Evolutionary conservation across 2,888 invertebrate species (phyloP).

Genomic region (Beris chalybata): DNA sequence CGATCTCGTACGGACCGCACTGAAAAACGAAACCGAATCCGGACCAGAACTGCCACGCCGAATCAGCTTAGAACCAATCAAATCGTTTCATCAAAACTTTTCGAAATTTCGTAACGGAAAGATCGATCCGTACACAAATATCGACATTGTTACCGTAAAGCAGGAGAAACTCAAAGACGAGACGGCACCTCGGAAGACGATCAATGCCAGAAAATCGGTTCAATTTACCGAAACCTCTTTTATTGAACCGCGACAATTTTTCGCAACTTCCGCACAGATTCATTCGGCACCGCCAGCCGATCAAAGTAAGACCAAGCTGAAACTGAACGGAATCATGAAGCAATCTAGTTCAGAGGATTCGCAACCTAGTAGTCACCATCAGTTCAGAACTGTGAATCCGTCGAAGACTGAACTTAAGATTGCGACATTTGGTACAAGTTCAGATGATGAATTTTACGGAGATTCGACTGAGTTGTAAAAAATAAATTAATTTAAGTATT

Average conservation of each 20-base stretch:
- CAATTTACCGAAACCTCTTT: conserved; percentile 27
- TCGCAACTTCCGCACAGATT: conserved; percentile 17
- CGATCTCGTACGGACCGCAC: conserved; percentile 53
- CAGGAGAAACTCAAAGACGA: conserved; percentile 19
- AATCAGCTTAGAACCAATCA: conserved; percentile 44
- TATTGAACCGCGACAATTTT: conserved; percentile 31
- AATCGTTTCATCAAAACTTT: conserved; percentile 3
- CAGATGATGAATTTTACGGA: conserved; percentile 27
- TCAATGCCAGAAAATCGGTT: conserved; percentile 21
- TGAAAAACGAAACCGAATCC: conserved; percentile 17
- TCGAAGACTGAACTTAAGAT: conserved; percentile 10
- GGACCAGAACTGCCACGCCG: conserved; percentile 46
- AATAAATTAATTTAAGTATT: background rate
- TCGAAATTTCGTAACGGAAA: background rate
- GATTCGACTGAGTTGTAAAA: conserved; percentile 32
- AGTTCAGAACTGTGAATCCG: background rate
- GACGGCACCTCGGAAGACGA: background rate
- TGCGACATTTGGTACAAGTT: background rate
- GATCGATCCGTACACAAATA: conserved; percentile 36
- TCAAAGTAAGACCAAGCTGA: conserved; percentile 1
- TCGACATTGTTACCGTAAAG: conserved; percentile 23
- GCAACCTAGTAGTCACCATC: background rate
- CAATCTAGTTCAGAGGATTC: conserved; percentile 8
- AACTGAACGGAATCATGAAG: conserved; percentile 29
- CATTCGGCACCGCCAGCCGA: conserved; percentile 13